These are phyloP conservation scores for Brachypodius melanocephalos DNA, from an alignment of 2,113 vertebrate genomes.

Conservation along the genomic window DNA sequence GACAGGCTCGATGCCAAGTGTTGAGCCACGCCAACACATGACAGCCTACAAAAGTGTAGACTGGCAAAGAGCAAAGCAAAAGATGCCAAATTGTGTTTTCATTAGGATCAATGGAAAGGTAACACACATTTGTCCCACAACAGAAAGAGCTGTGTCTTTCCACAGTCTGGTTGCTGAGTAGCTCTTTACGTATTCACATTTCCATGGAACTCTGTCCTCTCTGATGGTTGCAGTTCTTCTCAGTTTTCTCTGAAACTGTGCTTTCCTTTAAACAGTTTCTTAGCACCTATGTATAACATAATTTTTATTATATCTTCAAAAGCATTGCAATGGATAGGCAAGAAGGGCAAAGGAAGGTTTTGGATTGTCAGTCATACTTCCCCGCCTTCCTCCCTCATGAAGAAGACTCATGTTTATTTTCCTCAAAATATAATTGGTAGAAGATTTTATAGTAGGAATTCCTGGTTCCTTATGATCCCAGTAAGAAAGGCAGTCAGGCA, in stretches of 20 bases:
- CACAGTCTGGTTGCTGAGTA: neutral
- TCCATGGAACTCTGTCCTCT: neutral
- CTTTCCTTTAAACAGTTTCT: neutral
- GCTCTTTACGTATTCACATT: neutral
- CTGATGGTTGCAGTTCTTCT: neutral
- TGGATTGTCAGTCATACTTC: neutral
- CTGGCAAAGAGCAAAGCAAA: neutral
- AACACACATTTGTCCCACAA: neutral
- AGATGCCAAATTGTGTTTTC: neutral
- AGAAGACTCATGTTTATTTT: neutral
- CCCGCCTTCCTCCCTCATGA: rapidly evolving
- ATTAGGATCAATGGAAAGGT: neutral
- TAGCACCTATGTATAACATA: neutral
- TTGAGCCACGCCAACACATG: rapidly evolving
- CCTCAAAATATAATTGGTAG: neutral
- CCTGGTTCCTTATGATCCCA: neutral
- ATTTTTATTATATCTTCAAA: neutral
- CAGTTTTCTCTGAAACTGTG: neutral
- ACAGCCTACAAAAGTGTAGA: neutral
- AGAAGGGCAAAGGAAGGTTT: neutral
- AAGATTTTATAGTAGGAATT: neutral
- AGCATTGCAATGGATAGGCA: neutral
- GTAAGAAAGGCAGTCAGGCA: neutral
- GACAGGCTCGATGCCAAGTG: neutral
- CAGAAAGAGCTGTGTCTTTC: neutral